Conservation (phyloP, 2,797 vertebrate genomes). For the Eupleurogrammus muticus region DNA sequence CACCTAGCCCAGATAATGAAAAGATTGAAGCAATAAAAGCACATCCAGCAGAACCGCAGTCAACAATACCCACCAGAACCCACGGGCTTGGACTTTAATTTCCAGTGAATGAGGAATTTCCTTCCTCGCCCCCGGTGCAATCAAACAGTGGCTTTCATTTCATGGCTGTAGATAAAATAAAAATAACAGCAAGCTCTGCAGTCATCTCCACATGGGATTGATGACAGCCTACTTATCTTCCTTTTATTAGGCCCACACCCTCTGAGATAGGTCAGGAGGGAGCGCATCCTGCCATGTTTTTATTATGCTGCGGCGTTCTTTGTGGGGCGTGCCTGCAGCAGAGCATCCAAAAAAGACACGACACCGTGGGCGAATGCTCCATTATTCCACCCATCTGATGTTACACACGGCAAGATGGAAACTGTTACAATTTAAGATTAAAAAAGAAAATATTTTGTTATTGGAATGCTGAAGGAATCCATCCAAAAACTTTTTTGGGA, state of each 20-base stretch:
- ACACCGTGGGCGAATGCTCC: constrained; percentile 45
- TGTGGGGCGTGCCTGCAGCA: constrained; percentile 30
- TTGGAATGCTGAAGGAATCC: constrained; percentile 1
- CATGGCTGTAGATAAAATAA: constrained; percentile 47
- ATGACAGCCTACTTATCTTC: constrained; percentile 69
- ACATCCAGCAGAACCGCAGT: constrained; percentile 15
- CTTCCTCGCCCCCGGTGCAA: constrained; percentile 26
- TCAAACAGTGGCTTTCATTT: constrained; percentile 66
- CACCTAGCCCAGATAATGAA: constrained; percentile 48
- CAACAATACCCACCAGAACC: constrained; percentile 38
- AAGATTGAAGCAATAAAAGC: constrained; percentile 53
- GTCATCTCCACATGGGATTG: constrained; percentile 55
- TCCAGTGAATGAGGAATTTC: constrained; percentile 45
- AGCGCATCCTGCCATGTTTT: constrained; percentile 56
- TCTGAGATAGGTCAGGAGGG: constrained; percentile 53
- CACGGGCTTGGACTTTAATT: constrained; percentile 51
- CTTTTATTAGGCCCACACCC: constrained; percentile 68
- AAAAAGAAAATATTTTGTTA: constrained; percentile 29
- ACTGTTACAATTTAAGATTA: constrained; percentile 37
- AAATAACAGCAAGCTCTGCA: constrained; percentile 52
- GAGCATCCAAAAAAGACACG: constrained; percentile 16
- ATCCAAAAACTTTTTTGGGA: neutral
- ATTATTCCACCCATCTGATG: constrained; percentile 42
- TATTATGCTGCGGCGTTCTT: constrained; percentile 52
- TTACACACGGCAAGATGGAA: constrained; percentile 42